Percentiles rank a stretch among this genome's conserved stretches.
Evolutionary conservation across 2,113 vertebrate species (phyloP).

Genomic region (Pachypanchax playfairii): DNA sequence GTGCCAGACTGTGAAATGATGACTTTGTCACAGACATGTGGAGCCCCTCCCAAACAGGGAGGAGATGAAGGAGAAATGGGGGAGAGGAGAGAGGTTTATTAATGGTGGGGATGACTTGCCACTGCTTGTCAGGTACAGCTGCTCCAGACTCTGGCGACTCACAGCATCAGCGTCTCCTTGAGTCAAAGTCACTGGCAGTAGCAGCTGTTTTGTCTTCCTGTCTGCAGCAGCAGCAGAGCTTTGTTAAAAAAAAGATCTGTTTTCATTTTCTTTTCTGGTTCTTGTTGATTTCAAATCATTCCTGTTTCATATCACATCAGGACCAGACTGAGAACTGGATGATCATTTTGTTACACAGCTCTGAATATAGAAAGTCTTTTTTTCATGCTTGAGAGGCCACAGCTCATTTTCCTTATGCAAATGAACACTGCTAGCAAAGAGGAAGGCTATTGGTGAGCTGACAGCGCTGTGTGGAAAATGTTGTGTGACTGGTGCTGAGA

Average conservation of each 20-base stretch:
- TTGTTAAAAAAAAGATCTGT: background rate
- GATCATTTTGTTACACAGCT: conserved; percentile 8
- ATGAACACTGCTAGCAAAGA: conserved; percentile 63
- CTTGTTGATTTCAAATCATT: conserved; percentile 5
- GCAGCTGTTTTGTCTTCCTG: conserved; percentile 52
- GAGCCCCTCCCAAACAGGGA: conserved; percentile 11
- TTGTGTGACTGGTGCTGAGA: conserved; percentile 62
- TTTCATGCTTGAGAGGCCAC: conserved; percentile 42
- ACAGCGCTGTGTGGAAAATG: conserved; percentile 75
- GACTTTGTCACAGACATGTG: conserved; percentile 61
- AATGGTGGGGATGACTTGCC: conserved; percentile 35
- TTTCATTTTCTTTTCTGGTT: too few species aligned
- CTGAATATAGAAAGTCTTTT: conserved; percentile 38
- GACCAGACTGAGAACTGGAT: background rate
- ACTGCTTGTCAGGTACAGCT: conserved; percentile 73
- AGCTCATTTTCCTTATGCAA: conserved; percentile 82
- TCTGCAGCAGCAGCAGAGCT: conserved; percentile 4
- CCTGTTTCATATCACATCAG: background rate
- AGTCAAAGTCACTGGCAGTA: conserved; percentile 74
- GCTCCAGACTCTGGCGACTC: conserved; percentile 53
- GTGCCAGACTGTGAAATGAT: conserved; percentile 64
- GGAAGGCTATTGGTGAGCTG: conserved; percentile 67
- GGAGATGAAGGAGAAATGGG: conserved; percentile 10
- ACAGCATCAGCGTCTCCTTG: conserved; percentile 58
- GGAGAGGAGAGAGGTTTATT: conserved; percentile 27